phyloP scores from a whole-genome alignment of 2,888 invertebrate genomes.

The Merodon equestris region DNA sequence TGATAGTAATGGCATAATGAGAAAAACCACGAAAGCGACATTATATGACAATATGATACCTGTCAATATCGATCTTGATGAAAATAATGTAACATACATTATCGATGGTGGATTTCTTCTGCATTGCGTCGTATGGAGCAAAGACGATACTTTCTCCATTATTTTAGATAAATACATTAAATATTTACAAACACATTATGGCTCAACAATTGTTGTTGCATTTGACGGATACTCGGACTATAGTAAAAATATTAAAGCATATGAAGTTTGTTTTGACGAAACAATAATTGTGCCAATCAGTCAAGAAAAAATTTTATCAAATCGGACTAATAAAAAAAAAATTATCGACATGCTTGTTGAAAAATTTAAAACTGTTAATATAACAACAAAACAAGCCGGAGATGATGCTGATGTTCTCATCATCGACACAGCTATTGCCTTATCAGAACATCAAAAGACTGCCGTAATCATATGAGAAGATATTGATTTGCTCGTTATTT shows the following conservation, averaged over 20 bases:
- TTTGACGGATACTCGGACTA: not conserved
- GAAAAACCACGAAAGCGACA: not conserved
- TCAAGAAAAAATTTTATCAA: not conserved
- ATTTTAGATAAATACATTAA: too few relatives aligned
- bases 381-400: not conserved
- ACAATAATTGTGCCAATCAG: not conserved
- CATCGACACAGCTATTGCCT: not conserved
- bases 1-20: too few relatives aligned
- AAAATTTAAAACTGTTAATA: not conserved
- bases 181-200: too few relatives aligned
- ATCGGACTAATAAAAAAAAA: not conserved
- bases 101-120: too few relatives aligned
- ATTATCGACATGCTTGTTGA: too few relatives aligned
- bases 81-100: too few relatives aligned
- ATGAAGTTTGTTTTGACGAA: conserved; percentile 1
- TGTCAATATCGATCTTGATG: too few relatives aligned
- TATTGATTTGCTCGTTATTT: conserved; percentile 21
- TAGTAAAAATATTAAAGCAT: not conserved
- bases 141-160: too few relatives aligned
- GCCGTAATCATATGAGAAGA: not conserved
- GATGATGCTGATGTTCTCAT: too few relatives aligned
- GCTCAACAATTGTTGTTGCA: not conserved
- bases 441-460: not conserved
- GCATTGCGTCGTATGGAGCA: too few relatives aligned
- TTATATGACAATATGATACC: too few relatives aligned